Conservation (phyloP, 2,888 invertebrate genomes). For the Pyrocoelia pectoralis region DNA sequence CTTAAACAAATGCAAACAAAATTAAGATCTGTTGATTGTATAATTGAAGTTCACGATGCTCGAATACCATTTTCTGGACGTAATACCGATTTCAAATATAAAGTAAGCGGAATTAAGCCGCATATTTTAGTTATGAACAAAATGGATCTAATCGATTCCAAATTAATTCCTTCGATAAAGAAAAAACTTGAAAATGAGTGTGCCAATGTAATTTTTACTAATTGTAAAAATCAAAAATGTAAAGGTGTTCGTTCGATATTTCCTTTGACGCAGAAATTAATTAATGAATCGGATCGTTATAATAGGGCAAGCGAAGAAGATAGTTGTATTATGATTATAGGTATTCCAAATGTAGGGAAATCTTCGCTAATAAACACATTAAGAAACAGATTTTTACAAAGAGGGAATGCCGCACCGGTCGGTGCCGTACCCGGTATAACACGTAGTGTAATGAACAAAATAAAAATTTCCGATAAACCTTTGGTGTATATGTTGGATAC, state of each 20-base stretch:
- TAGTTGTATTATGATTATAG: slow-evolving; percentile 85
- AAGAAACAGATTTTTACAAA: slow-evolving; percentile 71
- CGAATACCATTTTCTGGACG: slow-evolving; percentile 91
- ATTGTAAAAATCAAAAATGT: slow-evolving; percentile 78
- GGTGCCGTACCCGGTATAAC: slow-evolving; percentile 87
- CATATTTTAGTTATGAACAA: slow-evolving; percentile 92
- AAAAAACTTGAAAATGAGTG: slow-evolving; percentile 67
- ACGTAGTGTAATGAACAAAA: slow-evolving; percentile 79
- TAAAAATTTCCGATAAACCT: slow-evolving; percentile 84
- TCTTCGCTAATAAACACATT: slow-evolving; percentile 89
- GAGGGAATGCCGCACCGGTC: slow-evolving; percentile 73
- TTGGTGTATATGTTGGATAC: slow-evolving; percentile 88
- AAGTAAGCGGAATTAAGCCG: slow-evolving; percentile 81
- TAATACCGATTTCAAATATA: slow-evolving; percentile 80
- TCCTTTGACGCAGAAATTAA: slow-evolving; percentile 75
- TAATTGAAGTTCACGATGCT: slow-evolving; percentile 95
- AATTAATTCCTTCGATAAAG: slow-evolving; percentile 63
- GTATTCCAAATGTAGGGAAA: slow-evolving; percentile 96
- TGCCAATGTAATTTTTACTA: slow-evolving; percentile 78
- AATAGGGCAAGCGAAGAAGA: slow-evolving; percentile 75
- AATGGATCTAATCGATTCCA: slow-evolving; percentile 75
- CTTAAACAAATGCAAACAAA: too few species aligned
- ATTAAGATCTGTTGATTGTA: slow-evolving; percentile 88
- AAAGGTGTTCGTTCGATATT: slow-evolving; percentile 70
- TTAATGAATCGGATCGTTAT: slow-evolving; percentile 75